Base-by-base conservation (phyloP, 2,797 vertebrate species). In the Urosaurus nigricauda region DNA sequence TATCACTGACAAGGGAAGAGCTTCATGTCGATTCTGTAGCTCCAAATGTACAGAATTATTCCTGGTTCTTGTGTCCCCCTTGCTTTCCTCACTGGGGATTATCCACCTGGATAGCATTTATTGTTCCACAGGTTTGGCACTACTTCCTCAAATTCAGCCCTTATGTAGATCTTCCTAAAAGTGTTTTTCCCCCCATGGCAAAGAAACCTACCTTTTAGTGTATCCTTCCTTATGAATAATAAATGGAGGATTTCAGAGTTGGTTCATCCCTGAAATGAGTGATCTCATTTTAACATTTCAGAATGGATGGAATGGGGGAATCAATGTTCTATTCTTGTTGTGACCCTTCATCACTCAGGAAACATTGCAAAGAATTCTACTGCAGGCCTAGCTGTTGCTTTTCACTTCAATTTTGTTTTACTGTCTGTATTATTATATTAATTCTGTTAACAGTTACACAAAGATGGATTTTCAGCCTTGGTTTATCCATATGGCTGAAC, bases 381-480 rank as follows among this genome's bases (percentile, higher is more conserved):
- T 68, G 11, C 71, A 79, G 70, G 47, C n/a, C 89, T 91, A 92
- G 84, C 70, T 92, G 87, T 4, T 89, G 35, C 83, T 89, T 65
- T 89, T 79, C 29, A 53, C 88, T 90, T 88, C 60, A 85, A 86
- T 93, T 88, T 78, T 91, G 35, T n/a, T 81, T 56, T 65, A 87
- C 78, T 0, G 0, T 1, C 0, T 74, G 17, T 53, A 37, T 53
- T 11, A 65, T 65, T 85, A 75, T 68, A 75, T 68, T 82, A 12
- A 68, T 86, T 82, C n/a, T 86, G 71, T 79, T 87, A 8, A 93
- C 85, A 14, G 29, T 1, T 88, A 40, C 88, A 5, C 58, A 90
- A n/a, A 81, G 74, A 81, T 51, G 75, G 21, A 87, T 93, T 94
- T 93, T 90, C 84, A 81, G 89, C 93, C 85, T 84, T 24, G 43